Evolutionary conservation across 2,113 vertebrate genomes (phyloP), one percentile per base, ranked within the genome.

Genomic region (Lanius collurio): DNA sequence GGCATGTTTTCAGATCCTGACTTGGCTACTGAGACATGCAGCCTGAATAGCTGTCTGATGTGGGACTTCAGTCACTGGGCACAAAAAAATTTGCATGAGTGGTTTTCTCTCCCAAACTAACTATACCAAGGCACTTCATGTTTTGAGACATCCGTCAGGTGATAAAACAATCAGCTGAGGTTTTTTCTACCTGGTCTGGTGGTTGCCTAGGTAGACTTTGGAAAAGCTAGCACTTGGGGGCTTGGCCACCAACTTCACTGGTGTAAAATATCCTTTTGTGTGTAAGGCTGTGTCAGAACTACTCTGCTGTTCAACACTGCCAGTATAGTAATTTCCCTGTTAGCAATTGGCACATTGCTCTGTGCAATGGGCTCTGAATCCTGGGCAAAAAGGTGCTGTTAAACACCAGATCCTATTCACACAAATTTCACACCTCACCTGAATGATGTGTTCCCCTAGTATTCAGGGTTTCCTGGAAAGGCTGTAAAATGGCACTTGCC

Each of bases 351-450:
- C 79, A 80, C 33, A 14, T 44, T 86, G 37, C 60, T 93, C 60
- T 13, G 1, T 39, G 39, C 82, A 59, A 31, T 6, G 12, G 1
- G 3, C 46, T 86, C n/a, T 47, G 89, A 83, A 92, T 81, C 64
- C 68, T 74, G 60, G 60, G 39, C 47, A 83, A 70, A 87, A 91
- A 84, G 30, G 27, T 4, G 8, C 60, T 76, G 41, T 24, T 56
- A 87, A 94, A 95, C 91, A 96, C 75, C 78, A 83, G 56, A 91
- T 88, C 37, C 44, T 71, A 90, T 91, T 95, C 84, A 91, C 31
- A 21, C 5, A 3, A 57, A 83, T 68, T 93, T 97, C 91, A 90
- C 84, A 95, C 59, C 87, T 95, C 84, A 92, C 91, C 82, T 74
- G 47, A 77, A 39, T 57, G 62, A 35, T 81, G 68, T 93, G 64